Conservation (phyloP, 2,888 invertebrate genomes). For the Acleris sparsana region DNA sequence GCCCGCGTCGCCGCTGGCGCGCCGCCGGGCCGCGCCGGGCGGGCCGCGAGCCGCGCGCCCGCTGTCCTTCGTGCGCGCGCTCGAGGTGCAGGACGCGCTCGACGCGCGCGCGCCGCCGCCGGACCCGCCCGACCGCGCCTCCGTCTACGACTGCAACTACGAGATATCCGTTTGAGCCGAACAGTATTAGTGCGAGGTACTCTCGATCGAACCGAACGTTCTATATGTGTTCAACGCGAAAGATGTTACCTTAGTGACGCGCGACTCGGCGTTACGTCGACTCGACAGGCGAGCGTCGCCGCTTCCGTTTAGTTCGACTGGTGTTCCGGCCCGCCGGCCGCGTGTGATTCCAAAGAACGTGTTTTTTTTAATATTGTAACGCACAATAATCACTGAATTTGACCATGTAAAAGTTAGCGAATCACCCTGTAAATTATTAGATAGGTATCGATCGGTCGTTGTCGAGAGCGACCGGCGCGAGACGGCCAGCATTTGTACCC, state of each 20-base stretch:
- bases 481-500: constrained; percentile 38
- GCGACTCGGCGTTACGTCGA: too few relatives aligned
- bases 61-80: constrained; percentile 94
- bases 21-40: constrained; percentile 75
- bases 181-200: constrained; percentile 21
- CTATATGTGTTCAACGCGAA: constrained; percentile 40
- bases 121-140: constrained; percentile 90
- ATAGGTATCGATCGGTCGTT: constrained; percentile 10
- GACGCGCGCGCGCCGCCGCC: constrained; percentile 87
- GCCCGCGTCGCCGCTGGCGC: constrained; percentile 59
- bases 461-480: constrained; percentile 18
- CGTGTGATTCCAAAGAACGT: constrained; percentile 46
- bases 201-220: constrained; percentile 25
- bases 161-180: constrained; percentile 94
- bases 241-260: constrained; percentile 36
- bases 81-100: constrained; percentile 94
- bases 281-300: constrained; percentile 38
- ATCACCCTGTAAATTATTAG: constrained; percentile 18
- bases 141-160: constrained; percentile 97
- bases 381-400: constrained; percentile 43
- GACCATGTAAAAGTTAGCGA: constrained; percentile 11
- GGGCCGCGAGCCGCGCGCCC: constrained; percentile 87
- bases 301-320: constrained; percentile 9
- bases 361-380: constrained; percentile 40
- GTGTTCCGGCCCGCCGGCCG: constrained; percentile 28